phyloP scores from a whole-genome alignment of 2,797 vertebrate species.

The Notolepis coatsorum region DNA sequence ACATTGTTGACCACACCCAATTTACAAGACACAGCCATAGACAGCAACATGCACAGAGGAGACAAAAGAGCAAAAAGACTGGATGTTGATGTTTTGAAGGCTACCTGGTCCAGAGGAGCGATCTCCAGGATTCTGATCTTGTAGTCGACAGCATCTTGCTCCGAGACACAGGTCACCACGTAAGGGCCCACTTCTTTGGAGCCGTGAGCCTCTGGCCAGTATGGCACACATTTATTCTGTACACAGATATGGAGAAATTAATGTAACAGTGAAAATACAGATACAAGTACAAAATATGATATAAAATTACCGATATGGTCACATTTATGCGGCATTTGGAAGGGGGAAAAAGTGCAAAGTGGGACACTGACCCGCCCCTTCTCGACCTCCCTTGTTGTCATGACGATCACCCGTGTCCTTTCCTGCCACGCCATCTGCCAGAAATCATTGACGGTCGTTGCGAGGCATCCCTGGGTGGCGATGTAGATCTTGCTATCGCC shows the following conservation, averaged over 20 bases:
- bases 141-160: conserved; percentile 86
- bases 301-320: neutral
- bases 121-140: conserved; percentile 87
- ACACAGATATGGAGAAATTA: conserved; percentile 5
- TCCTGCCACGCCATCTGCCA: conserved; percentile 99
- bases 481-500: conserved; percentile 88
- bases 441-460: conserved; percentile 90
- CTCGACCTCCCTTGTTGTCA: conserved; percentile 97
- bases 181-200: conserved; percentile 80
- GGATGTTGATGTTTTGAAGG: conserved; percentile 51
- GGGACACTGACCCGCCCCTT: conserved; percentile 91
- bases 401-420: conserved; percentile 89
- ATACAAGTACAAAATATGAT: neutral
- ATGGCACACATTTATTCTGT: conserved; percentile 96
- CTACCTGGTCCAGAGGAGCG: conserved; percentile 78
- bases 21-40: neutral
- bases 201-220: conserved; percentile 86
- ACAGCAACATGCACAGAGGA: neutral
- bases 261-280: neutral
- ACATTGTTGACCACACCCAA: too few species aligned
- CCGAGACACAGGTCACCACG: conserved; percentile 74
- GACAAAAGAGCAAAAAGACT: neutral
- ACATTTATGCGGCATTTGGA: neutral
- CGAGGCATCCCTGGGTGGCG: conserved; percentile 93
- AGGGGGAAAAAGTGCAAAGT: neutral